phyloP scores from a whole-genome alignment of 2,113 vertebrate species.

The Sitta europaea region DNA sequence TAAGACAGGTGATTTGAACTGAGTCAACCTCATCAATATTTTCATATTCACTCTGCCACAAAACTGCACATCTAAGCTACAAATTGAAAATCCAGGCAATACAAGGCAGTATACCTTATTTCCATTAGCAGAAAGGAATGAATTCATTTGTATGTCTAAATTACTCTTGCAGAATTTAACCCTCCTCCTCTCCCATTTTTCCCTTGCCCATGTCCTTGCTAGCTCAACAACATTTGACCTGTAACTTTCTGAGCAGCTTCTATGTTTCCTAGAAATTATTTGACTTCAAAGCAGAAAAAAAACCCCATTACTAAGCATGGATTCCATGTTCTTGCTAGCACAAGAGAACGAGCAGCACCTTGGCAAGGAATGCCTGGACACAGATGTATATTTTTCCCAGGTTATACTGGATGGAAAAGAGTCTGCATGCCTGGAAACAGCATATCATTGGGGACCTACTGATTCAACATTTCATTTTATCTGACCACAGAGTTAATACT shows the following conservation, averaged over 20 bases:
- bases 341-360: neutral
- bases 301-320: rapidly evolving
- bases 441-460: neutral
- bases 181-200: neutral
- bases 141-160: rapidly evolving
- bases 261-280: neutral
- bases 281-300: neutral
- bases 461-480: neutral
- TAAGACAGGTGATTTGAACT: neutral
- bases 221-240: neutral
- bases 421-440: neutral
- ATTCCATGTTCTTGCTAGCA: rapidly evolving
- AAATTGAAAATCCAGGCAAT: neutral
- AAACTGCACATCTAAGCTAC: neutral
- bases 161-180: neutral
- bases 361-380: neutral
- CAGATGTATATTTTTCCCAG: rapidly evolving
- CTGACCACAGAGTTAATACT: neutral
- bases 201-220: neutral
- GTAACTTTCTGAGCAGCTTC: neutral
- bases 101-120: neutral
- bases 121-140: neutral
- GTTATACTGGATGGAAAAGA: rapidly evolving
- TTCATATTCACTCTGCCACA: neutral
- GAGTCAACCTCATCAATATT: neutral